A percentile compares a stretch with the other conserved stretches of the same genome.
Conservation (phyloP, 2,888 invertebrate species). For the Heliconius ethilla region DNA sequence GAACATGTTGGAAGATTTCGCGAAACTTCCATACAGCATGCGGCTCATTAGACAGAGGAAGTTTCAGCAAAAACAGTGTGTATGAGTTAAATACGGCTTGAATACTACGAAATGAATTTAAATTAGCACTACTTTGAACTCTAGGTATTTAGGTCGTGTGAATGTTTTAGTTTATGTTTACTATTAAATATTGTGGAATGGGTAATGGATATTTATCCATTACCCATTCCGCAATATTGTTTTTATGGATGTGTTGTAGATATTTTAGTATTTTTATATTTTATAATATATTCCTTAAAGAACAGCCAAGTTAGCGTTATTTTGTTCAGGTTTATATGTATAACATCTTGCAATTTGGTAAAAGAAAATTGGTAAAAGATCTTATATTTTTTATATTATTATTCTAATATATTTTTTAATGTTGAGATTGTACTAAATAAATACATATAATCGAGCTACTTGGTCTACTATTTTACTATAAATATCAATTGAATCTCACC, state of each 20-base stretch:
- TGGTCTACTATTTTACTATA: not conserved
- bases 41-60: constrained; percentile 60
- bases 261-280: not conserved
- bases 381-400: too few species aligned
- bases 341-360: too few species aligned
- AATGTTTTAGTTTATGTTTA: not conserved
- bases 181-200: not conserved
- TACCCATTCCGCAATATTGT: too few species aligned
- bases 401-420: too few species aligned
- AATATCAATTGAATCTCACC: not conserved
- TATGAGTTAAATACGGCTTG: constrained; percentile 28
- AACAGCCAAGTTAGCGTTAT: not conserved
- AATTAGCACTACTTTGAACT: constrained; percentile 12
- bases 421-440: not conserved
- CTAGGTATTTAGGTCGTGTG: not conserved
- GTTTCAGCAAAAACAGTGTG: constrained; percentile 36
- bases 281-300: too few species aligned
- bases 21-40: constrained; percentile 53
- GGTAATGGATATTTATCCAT: too few species aligned
- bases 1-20: constrained; percentile 46
- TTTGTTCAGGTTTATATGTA: too few species aligned
- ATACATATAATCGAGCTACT: not conserved
- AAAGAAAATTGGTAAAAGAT: too few species aligned
- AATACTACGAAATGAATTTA: constrained; percentile 23
- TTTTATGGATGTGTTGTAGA: not conserved